A percentile compares a stretch with the other conserved stretches of the same genome.
Evolutionary conservation across 2,888 invertebrate species (phyloP).

Genomic region (Julus scanicus): DNA sequence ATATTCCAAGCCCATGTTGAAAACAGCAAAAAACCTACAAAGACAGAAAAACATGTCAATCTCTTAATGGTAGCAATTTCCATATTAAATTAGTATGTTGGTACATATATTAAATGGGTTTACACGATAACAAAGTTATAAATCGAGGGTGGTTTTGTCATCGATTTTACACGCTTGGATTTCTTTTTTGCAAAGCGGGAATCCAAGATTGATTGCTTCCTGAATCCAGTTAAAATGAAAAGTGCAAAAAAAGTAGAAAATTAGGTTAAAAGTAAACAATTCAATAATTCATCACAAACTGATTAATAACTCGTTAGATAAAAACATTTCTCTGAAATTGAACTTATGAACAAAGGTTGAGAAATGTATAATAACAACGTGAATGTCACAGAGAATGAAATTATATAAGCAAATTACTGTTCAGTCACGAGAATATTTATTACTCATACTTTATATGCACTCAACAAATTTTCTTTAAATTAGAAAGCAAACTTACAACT

Average conservation of each 20-base stretch:
- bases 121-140: constrained; percentile 2
- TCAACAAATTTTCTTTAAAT: no score
- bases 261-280: not conserved
- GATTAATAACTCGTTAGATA: constrained; percentile 19
- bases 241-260: not conserved
- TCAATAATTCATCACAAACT: not conserved
- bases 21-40: constrained; percentile 79
- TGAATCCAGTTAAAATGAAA: not conserved
- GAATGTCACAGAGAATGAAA: not conserved
- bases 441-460: no score
- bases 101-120: not conserved
- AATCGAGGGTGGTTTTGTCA: not conserved
- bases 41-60: not conserved
- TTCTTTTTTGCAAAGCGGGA: not conserved
- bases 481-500: no score
- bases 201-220: not conserved
- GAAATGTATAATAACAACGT: no score
- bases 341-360: not conserved
- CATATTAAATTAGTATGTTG: not conserved
- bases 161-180: not conserved
- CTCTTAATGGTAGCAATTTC: not conserved
- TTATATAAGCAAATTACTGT: not conserved
- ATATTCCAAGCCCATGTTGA: constrained; percentile 92
- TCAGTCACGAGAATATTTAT: not conserved
- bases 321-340: not conserved